A percentile compares a stretch with the other conserved stretches of the same genome.
These are phyloP conservation scores for Periphyllus acericola DNA, from an alignment of 2,888 invertebrate genomes.

Conservation along the genomic window DNA sequence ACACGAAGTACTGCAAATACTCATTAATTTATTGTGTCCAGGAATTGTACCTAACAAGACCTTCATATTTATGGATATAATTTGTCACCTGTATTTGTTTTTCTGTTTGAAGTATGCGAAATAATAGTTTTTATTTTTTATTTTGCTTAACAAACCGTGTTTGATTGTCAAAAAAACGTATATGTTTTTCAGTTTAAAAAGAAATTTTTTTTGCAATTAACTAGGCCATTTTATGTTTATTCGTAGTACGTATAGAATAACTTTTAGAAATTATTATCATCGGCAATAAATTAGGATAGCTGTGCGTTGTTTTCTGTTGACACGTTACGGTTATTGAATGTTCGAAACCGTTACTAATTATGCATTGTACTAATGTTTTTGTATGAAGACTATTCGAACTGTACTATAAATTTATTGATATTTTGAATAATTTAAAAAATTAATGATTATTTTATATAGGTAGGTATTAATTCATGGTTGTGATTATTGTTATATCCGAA, in stretches of 20 bases:
- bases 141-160: not conserved
- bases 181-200: not conserved
- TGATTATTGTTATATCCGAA: not conserved
- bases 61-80: not conserved
- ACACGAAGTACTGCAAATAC: conserved; percentile 1
- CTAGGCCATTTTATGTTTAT: not conserved
- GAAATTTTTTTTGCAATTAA: not conserved
- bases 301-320: not conserved
- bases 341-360: conserved; percentile 6
- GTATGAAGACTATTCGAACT: not conserved
- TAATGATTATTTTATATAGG: not conserved
- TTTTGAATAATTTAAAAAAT: not conserved
- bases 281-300: not conserved
- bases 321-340: not conserved
- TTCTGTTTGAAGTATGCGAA: not conserved
- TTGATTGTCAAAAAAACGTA: not conserved
- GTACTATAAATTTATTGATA: not conserved
- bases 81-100: conserved; percentile 17
- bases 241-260: not conserved
- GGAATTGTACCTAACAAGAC: not conserved
- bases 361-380: not conserved
- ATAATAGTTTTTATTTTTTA: not conserved
- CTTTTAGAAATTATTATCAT: not conserved
- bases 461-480: not conserved
- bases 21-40: conserved; percentile 14